phyloP scores from a whole-genome alignment of 2,888 invertebrate genomes.

The Nasonia oneida region DNA sequence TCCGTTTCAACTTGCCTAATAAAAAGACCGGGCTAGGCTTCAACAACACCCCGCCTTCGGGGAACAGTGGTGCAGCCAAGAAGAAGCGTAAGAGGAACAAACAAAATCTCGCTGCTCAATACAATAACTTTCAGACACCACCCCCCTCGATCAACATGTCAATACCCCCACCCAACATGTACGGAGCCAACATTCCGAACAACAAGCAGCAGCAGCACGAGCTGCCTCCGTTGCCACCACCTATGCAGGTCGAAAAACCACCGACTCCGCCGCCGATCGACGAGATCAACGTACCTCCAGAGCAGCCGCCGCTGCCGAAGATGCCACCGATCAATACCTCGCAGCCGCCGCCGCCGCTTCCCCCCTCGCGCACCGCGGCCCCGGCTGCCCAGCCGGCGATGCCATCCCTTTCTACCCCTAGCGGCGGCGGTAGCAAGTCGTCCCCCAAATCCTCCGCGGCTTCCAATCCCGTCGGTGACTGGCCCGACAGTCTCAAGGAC shows the following conservation, averaged over 20 bases:
- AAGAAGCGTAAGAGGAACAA: constrained; percentile 88
- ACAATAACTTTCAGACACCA: constrained; percentile 49
- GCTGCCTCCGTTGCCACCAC: constrained; percentile 81
- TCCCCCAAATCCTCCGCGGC: constrained; percentile 63
- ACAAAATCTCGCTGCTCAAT: constrained; percentile 53
- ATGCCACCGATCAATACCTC: constrained; percentile 45
- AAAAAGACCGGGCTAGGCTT: constrained; percentile 77
- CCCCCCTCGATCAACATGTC: constrained; percentile 56
- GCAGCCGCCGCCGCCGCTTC: constrained; percentile 56
- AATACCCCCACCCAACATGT: constrained; percentile 61
- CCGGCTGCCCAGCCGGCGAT: constrained; percentile 71
- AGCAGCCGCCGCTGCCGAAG: constrained; percentile 54
- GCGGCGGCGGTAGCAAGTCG: constrained; percentile 68
- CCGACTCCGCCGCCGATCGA: constrained; percentile 58
- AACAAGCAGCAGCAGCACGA: constrained; percentile 77
- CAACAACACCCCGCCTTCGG: constrained; percentile 9
- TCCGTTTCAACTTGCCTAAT: constrained; percentile 77
- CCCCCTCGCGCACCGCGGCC: constrained; percentile 13
- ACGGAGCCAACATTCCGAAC: constrained; percentile 79
- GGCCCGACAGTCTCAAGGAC: constrained; percentile 90
- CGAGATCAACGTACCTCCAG: constrained; percentile 52
- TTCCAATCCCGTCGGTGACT: constrained; percentile 83
- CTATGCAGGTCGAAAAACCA: constrained; percentile 73
- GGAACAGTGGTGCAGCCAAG: constrained; percentile 83
- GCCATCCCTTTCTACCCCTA: constrained; percentile 63